Base-by-base conservation (phyloP, 2,888 invertebrate species). In the Gastrophysa polygoni region DNA sequence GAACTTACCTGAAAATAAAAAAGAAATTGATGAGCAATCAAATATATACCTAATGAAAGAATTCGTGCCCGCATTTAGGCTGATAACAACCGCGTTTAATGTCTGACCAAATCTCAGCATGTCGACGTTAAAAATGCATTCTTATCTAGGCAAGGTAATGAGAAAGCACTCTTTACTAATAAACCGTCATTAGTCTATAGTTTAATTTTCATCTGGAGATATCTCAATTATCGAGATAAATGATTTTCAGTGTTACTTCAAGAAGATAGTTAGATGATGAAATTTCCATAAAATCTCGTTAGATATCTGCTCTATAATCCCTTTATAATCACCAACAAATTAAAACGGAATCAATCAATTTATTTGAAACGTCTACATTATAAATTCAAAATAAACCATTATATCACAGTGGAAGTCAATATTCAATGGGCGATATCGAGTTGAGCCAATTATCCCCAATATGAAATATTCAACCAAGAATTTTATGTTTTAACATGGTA, bases 321-420 rank as follows among this genome's bases (percentile, higher is more conserved):
- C 28, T 54, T 21, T 43, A 54, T 43, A 54, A 54, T 43, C 24
- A 20, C 28, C 16, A 11, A 16, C 44, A 18, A 29, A 11, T 44
- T 43, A 54, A 43, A 54, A 54, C 54, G 4, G 16, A 44, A 24
- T 34, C 43, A 43, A 24, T 54, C 54, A 1, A 28, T 44, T 24
- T n/a, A 38, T 38, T 38, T 38, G 38, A 38, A 54, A 24, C 16
- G n/a, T 43, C 43, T 28, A 20, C 11, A 20, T 43, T 38, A 38
- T 54, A 38, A 54, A 54, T 54, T 43, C 16, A 43, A 52, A 52
- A 52, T 32, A 52, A 52, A 52, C 16, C 34, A 54, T 54, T 29
- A 54, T 54, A n/a, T 54, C 43, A 43, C 3, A 38, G 38, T 38
- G n/a, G 38, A 38, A 38, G n/a, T 38, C 4, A 2, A 38, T 38